Conservation (phyloP, 2,113 vertebrate genomes). For the Forbesichthys papilliferus region DNA sequence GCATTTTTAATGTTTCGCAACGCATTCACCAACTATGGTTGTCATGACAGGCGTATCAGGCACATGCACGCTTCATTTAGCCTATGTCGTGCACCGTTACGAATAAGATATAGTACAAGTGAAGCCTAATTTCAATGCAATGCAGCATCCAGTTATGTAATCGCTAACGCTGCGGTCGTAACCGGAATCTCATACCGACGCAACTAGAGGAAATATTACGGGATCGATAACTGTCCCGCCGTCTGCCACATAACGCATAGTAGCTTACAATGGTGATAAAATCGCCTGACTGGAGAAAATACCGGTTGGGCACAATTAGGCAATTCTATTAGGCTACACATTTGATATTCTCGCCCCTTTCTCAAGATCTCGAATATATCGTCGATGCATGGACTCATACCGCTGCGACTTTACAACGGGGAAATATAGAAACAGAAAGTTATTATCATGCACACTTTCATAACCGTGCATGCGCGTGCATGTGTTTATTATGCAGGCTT, state of each 20-base stretch:
- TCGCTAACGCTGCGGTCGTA: slow-evolving; percentile 46
- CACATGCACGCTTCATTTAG: no score
- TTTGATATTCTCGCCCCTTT: neutral
- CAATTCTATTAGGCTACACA: neutral
- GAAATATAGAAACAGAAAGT: slow-evolving; percentile 22
- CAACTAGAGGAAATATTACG: slow-evolving; percentile 20
- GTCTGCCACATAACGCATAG: neutral
- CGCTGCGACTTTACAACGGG: slow-evolving; percentile 27
- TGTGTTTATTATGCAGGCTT: slow-evolving; percentile 45
- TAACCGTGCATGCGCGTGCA: slow-evolving; percentile 26
- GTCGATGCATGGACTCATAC: neutral
- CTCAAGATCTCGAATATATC: neutral
- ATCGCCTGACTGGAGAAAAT: neutral
- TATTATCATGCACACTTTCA: slow-evolving; percentile 21
- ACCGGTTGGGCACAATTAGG: no score
- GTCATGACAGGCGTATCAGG: no score
- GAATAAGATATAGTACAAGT: no score
- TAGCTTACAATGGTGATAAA: no score
- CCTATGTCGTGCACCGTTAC: no score
- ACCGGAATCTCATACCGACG: slow-evolving; percentile 11
- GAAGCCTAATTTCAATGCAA: slow-evolving; percentile 9
- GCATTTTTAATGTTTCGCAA: neutral
- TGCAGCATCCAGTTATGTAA: slow-evolving; percentile 72
- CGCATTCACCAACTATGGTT: neutral
- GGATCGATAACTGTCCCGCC: neutral